Conservation (phyloP, 2,113 vertebrate species). For the Atrichornis clamosus region DNA sequence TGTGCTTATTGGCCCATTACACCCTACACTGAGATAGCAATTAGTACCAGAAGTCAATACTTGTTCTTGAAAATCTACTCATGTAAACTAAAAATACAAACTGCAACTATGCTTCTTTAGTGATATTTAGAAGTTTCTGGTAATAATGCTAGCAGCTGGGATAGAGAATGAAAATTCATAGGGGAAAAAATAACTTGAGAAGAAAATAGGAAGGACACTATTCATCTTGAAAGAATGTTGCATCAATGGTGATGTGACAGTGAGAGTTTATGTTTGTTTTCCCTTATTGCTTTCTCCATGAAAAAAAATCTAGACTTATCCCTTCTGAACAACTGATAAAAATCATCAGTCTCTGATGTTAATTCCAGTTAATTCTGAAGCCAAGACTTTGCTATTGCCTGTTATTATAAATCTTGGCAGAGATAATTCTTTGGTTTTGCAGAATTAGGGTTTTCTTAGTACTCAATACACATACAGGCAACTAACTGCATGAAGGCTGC, state of each 20-base stretch:
- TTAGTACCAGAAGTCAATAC: not conserved
- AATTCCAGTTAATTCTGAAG: not conserved
- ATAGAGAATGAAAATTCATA: not conserved
- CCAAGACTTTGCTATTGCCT: not conserved
- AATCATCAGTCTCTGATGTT: not conserved
- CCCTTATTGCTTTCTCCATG: not conserved
- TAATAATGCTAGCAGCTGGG: not conserved
- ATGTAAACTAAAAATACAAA: not conserved
- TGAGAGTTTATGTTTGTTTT: not conserved
- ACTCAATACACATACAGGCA: not conserved
- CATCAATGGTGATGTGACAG: fast-evolving
- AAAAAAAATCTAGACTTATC: not conserved
- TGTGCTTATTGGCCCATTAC: not conserved
- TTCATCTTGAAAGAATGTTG: not conserved
- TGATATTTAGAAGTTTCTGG: not conserved
- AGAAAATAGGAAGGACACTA: not conserved
- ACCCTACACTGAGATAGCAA: not conserved
- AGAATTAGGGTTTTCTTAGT: not conserved
- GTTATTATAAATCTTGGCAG: not conserved
- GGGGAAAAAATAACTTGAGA: not conserved
- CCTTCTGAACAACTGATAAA: not conserved
- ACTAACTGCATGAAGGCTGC: not conserved
- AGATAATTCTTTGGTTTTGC: not conserved
- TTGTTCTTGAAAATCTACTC: not conserved
- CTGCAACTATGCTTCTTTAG: not conserved